Conservation (phyloP, 2,797 vertebrate species). For the Sebastes aleutianus region DNA sequence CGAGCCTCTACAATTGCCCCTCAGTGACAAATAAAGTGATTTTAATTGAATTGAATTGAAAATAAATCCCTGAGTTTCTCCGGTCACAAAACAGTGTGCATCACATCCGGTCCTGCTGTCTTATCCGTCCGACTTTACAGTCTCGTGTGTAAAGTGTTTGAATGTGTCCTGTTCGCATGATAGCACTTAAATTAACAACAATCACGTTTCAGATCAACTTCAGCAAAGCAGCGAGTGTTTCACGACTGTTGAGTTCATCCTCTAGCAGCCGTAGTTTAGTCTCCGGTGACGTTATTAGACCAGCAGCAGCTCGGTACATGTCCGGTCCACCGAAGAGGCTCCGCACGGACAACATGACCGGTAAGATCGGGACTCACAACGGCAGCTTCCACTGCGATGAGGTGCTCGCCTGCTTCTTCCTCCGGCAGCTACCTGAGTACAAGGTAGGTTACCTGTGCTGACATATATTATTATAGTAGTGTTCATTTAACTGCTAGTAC, state of each 20-base stretch:
- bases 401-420: constrained; percentile 90
- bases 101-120: constrained; percentile 57
- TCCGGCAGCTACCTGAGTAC: constrained; percentile 88
- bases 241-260: not conserved
- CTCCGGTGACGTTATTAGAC: not conserved
- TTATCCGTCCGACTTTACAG: constrained; percentile 37
- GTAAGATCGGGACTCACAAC: constrained; percentile 91
- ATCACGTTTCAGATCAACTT: rapidly evolving
- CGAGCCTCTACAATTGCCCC: too few relatives aligned
- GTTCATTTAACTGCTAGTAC: too few relatives aligned
- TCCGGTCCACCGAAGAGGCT: constrained; percentile 68
- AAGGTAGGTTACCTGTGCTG: constrained; percentile 72
- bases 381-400: constrained; percentile 97
- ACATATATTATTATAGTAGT: too few relatives aligned
- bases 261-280: rapidly evolving
- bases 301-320: constrained; percentile 43
- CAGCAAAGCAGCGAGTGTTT: not conserved
- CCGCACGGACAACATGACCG: constrained; percentile 67
- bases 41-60: not conserved
- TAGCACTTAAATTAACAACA: not conserved
- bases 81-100: not conserved
- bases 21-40: too few relatives aligned
- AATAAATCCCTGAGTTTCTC: not conserved
- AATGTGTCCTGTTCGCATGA: not conserved
- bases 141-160: not conserved